Base-by-base conservation (phyloP, 2,888 invertebrate genomes). In the Cryptus viduatorius region DNA sequence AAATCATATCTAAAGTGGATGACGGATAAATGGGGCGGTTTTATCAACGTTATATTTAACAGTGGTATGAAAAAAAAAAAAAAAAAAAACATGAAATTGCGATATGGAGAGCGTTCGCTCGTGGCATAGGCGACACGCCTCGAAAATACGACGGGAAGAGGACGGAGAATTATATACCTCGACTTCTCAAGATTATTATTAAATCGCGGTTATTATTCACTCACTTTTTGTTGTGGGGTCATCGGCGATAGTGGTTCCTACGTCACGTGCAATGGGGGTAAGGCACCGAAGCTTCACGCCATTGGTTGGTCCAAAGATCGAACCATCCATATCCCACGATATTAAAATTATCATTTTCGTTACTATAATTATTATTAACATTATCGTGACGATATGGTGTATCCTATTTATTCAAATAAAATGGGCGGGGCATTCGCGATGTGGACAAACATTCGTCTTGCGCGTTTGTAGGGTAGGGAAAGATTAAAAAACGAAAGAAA, bases 231-330 rank as follows among this genome's bases (percentile, higher is more conserved):
- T 72, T 82, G 81, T 85, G 88, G 89, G 91, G 91, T 91, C 90
- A 90, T 19, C 75, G 90, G 19, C 73, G 90, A 91, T 90, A 89
- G 88, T 85, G 16, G 89, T 78, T 37, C 37, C 61, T 50, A 44
- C 83, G 91, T 93, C 92, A 92, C 91, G 89, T 90, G 91, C 85
- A 78, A 89, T 87, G 90, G 92, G 92, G 93, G 93, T 93, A 92
- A 92, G 92, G 93, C 93, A 90, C 81, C 75, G 79, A 72, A 71
- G 83, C 65, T 85, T 71, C 81, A 46, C 78, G 67, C 86, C 78
- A 93, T 93, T 93, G 91, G 93, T 88, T 86, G 82, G 37, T 75
- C 12, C 5, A 19, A n/a, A 64, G 87, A 91, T 93, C 92, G 90
- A 84, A 90, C 92, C 90, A 93, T 90, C 87, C 90, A 91, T 90